Percentiles rank a stretch among this genome's conserved stretches.
phyloP scores from a whole-genome alignment of 64 coral and sea anemone genomes.

The Cladopsammia gracilis region DNA sequence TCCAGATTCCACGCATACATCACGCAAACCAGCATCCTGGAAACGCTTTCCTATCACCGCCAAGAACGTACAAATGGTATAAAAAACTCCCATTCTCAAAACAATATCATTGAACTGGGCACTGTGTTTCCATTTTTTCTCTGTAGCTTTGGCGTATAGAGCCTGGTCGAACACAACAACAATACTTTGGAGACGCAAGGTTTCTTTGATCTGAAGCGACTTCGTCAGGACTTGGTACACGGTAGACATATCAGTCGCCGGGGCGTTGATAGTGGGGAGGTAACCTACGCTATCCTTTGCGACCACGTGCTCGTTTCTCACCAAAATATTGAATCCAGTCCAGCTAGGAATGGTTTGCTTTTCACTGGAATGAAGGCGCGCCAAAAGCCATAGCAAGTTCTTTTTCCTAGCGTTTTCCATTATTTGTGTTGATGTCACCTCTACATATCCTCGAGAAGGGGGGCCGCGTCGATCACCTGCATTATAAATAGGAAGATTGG shows the following conservation, averaged over 20 bases:
- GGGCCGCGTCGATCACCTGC: constrained; percentile 25
- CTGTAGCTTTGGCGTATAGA: constrained; percentile 30
- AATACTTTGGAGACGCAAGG: constrained; percentile 32
- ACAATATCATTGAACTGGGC: constrained; percentile 45
- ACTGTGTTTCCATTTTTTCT: constrained; percentile 54
- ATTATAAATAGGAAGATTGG: constrained; percentile 5
- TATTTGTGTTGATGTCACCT: not conserved
- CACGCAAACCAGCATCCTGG: constrained; percentile 50
- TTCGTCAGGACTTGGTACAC: constrained; percentile 31
- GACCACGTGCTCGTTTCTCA: constrained; percentile 23
- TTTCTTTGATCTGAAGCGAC: constrained; percentile 33
- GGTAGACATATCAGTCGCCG: constrained; percentile 60
- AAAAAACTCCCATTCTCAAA: constrained; percentile 25
- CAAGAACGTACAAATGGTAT: constrained; percentile 56
- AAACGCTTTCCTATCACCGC: constrained; percentile 46
- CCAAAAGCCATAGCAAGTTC: constrained; percentile 54
- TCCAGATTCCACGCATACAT: constrained; percentile 2
- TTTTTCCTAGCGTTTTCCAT: constrained; percentile 16
- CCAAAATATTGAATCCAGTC: constrained; percentile 64
- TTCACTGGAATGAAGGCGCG: constrained; percentile 39
- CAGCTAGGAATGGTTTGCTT: constrained; percentile 34
- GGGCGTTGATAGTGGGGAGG: constrained; percentile 47
- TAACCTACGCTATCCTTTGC: constrained; percentile 57
- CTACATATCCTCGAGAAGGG: constrained; percentile 46
- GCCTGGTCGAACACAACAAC: constrained; percentile 47